Base-by-base conservation (phyloP, 2,797 vertebrate genomes). In the Anguilla pacifica region DNA sequence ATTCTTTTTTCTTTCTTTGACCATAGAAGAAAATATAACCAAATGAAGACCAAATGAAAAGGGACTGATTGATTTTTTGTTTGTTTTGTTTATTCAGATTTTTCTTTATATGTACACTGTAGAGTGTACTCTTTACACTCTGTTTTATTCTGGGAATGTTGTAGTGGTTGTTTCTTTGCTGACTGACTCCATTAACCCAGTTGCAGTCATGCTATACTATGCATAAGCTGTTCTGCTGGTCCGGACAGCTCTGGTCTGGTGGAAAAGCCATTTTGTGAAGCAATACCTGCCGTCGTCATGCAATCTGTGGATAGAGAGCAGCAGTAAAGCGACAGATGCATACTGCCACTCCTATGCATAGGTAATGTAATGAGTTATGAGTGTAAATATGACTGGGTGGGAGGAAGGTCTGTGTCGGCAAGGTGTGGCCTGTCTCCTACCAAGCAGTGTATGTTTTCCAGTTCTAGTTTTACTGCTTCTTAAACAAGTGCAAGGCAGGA, bases 401-500 rank as follows among this genome's bases (percentile, higher is more conserved):
- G 15, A 51, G 46, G 81, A 83, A 53, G 81, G 79, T 83, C 43
- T 67, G 64, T 67, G 64, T 67, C 6, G 6, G 64, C n/a, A 4
- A 67, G 64, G 6, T 25, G 25, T 67, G 64, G 22, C 25, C 64
- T n/a, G n/a, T 70, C 64, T 70, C 25, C 7, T n/a, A 10, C 5
- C 9, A n/a, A 28, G 64, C 4, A 70, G n/a, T 7, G 64, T 10
- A 2, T n/a, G n/a, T 70, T 7, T 6, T 19, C 64, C 25, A 70
- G n/a, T 25, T 10, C 6, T 49, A 5, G 46, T 83, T 51, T 90
- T 79, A 51, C 59, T 61, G 46, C 13, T 57, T 83, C 87, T 88
- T 86, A 91, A 89, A 93, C 81, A 25, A 43, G 53, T 55, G 53
- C 10, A 55, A 55, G 53, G 13, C 77, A 46, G 6, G 6, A 89